Conservation (phyloP, 2,888 invertebrate genomes). For the Calameuta filiformis region DNA sequence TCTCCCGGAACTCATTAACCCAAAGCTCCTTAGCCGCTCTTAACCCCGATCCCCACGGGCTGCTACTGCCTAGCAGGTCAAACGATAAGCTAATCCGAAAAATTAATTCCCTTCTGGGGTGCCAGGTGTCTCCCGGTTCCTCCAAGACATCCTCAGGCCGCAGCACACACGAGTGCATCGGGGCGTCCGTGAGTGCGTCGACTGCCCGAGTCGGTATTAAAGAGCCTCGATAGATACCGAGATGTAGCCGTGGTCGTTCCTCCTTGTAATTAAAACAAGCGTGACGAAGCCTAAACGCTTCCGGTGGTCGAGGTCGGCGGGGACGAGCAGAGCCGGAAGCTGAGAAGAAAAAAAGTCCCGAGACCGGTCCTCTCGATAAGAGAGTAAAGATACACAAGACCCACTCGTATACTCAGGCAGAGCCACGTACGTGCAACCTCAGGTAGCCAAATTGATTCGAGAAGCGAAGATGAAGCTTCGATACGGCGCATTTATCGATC, state of each 20-base stretch:
- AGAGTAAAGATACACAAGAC: no score
- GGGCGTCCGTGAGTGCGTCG: neutral
- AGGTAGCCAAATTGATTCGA: no score
- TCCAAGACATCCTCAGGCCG: constrained; percentile 16
- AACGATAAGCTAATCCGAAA: constrained; percentile 63
- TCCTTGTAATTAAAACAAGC: constrained; percentile 56
- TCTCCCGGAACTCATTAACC: constrained; percentile 49
- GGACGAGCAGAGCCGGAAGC: constrained; percentile 42
- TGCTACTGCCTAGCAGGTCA: constrained; percentile 38
- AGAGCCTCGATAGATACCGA: neutral
- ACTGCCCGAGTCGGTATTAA: constrained; percentile 3
- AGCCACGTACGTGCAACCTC: no score
- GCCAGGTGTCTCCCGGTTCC: constrained; percentile 52
- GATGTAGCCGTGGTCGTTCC: neutral
- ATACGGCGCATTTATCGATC: no score
- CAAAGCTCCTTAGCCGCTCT: constrained; percentile 54
- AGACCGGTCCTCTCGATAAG: neutral
- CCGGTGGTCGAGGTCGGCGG: constrained; percentile 42
- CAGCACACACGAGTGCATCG: constrained; percentile 23
- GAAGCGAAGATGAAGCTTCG: no score
- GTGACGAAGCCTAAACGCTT: constrained; percentile 61
- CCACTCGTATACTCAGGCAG: no score
- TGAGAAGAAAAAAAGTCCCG: constrained; percentile 36
- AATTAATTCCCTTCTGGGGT: constrained; percentile 58
- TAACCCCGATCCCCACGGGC: constrained; percentile 50